Percentiles rank a stretch among this genome's conserved stretches.
Conservation (phyloP, 2,797 vertebrate species). For the Enteromius paludinosus region DNA sequence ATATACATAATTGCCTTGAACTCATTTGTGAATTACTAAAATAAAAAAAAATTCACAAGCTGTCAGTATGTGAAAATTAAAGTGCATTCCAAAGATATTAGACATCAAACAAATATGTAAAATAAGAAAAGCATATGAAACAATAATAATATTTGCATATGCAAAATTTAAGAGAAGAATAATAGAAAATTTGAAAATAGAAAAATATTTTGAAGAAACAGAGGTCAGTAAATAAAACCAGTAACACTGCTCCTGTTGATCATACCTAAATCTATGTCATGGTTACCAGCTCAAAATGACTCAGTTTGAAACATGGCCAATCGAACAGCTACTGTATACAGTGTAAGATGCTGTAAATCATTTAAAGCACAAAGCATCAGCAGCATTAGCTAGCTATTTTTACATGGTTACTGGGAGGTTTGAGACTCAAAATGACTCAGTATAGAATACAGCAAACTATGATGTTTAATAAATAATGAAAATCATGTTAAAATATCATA, state of each 20-base stretch:
- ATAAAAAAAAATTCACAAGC: neutral
- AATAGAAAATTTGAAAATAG: neutral
- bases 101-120: slow-evolving; percentile 1
- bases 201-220: neutral
- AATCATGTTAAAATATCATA: neutral
- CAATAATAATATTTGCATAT: neutral
- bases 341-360: neutral
- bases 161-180: neutral
- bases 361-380: slow-evolving; percentile 3
- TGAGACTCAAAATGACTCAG: neutral
- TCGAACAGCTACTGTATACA: neutral
- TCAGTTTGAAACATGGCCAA: neutral
- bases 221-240: neutral
- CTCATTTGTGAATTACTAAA: slow-evolving; percentile 6
- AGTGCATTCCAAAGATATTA: neutral
- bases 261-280: neutral
- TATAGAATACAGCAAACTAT: neutral
- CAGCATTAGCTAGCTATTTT: slow-evolving; percentile 5
- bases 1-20: neutral
- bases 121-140: neutral
- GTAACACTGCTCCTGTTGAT: neutral
- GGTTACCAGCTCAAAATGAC: neutral
- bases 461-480: neutral
- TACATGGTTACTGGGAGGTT: neutral
- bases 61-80: neutral